A percentile compares a stretch with the other conserved stretches of the same genome.
Evolutionary conservation across 2,113 vertebrate species (phyloP).

Genomic region (Varanus komodoensis): DNA sequence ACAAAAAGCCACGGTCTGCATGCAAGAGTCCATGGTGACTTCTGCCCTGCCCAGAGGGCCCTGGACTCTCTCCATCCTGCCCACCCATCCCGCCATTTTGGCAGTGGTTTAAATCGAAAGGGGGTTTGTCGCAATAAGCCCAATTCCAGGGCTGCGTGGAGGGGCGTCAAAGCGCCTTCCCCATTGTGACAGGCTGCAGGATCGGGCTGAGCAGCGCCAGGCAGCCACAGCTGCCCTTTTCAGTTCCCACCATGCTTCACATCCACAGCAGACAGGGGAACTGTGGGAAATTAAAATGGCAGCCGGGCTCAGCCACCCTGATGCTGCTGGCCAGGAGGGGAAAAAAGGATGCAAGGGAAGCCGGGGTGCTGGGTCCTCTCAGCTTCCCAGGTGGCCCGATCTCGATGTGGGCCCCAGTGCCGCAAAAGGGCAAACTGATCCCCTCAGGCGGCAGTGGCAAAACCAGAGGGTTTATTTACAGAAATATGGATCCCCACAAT

Average conservation of each 20-base stretch:
- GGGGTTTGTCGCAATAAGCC: too few species aligned
- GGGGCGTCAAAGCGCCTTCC: too few species aligned
- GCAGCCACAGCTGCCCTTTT: neutral
- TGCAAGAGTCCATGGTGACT: neutral
- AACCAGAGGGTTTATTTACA: neutral
- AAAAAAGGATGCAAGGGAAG: neutral
- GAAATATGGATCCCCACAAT: neutral
- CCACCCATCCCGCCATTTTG: neutral
- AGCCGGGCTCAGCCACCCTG: neutral
- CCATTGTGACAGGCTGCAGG: neutral
- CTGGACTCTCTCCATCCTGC: neutral
- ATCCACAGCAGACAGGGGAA: neutral
- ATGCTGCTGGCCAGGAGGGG: neutral
- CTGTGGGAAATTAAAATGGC: neutral
- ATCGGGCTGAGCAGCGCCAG: neutral
- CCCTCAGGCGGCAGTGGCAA: neutral
- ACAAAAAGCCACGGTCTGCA: too few species aligned
- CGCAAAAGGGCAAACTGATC: neutral
- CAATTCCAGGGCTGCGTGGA: too few species aligned
- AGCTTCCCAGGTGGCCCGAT: neutral
- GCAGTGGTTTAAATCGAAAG: too few species aligned
- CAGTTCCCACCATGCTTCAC: neutral
- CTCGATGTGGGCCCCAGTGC: neutral
- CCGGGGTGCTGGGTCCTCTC: neutral
- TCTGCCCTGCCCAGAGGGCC: neutral